phyloP scores from a whole-genome alignment of 2,113 vertebrate genomes.

The Lasiurus cinereus region DNA sequence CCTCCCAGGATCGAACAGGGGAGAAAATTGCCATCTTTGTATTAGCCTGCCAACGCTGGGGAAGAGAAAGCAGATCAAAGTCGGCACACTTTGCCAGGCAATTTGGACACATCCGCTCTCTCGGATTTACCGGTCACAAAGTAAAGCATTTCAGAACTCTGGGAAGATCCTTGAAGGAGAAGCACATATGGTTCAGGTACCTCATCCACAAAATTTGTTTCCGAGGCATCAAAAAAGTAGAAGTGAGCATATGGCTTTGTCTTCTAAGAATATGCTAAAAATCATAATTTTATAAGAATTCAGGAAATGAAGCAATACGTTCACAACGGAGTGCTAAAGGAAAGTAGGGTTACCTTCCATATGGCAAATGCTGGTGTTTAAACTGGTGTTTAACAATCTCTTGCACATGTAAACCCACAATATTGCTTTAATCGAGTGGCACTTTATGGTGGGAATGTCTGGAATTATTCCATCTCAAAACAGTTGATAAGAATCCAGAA shows the following conservation, averaged over 20 bases:
- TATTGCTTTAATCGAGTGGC: neutral
- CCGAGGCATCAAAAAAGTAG: neutral
- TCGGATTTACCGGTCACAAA: neutral
- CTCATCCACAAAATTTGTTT: neutral
- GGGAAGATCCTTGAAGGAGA: neutral
- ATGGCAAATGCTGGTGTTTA: neutral
- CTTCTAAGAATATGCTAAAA: conserved; percentile 11
- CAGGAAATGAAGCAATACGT: neutral
- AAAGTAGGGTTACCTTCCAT: neutral
- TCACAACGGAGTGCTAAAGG: neutral
- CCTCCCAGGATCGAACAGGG: neutral
- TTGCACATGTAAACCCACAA: neutral
- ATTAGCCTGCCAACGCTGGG: neutral
- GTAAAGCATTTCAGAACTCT: neutral
- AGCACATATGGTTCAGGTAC: neutral
- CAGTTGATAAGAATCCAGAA: conserved; percentile 32
- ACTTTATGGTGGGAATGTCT: neutral
- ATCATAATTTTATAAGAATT: neutral
- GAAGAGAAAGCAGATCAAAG: neutral
- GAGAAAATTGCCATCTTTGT: neutral
- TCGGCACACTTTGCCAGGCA: neutral
- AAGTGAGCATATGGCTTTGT: neutral
- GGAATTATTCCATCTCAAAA: conserved; percentile 1
- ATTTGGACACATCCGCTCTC: neutral
- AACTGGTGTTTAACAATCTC: neutral